A percentile compares a stretch with the other conserved stretches of the same genome.
These are phyloP conservation scores for Mimachlamys varia DNA, from an alignment of 2,888 invertebrate genomes.

Conservation along the genomic window DNA sequence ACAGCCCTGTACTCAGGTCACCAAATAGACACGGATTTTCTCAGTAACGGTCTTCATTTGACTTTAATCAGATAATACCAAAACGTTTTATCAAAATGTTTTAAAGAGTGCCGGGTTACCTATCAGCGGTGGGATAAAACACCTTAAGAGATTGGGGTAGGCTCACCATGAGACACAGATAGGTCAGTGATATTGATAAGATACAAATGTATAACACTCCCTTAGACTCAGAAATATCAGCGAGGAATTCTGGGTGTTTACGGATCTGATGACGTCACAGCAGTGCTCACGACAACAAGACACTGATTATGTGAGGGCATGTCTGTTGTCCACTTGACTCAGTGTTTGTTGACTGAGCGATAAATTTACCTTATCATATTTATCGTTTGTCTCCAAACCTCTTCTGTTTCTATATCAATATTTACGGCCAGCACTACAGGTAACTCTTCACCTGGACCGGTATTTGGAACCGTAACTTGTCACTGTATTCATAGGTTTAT, in stretches of 20 bases:
- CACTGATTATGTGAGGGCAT: background rate
- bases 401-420: constrained; percentile 17
- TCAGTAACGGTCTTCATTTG: background rate
- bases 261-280: background rate
- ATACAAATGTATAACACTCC: background rate
- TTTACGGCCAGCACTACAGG: background rate
- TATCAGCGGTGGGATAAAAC: background rate
- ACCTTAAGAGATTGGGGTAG: background rate
- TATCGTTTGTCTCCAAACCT: background rate
- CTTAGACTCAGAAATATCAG: background rate
- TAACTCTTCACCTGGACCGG: background rate
- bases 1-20: background rate
- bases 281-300: background rate
- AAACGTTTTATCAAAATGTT: background rate
- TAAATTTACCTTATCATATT: background rate
- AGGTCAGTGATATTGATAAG: constrained; percentile 14
- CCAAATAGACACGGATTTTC: background rate
- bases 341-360: constrained; percentile 2
- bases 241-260: background rate
- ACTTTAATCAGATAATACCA: background rate
- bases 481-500: too few relatives aligned
- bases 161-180: background rate
- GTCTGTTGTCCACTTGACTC: background rate
- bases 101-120: background rate
- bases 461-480: background rate